Percentiles rank a stretch among this genome's conserved stretches.
Conservation (phyloP, 2,113 vertebrate genomes). For the rabbit (Oryctolagus cuniculus) region mOryCun1.1 NC_091449.1:18001501-18002000, state of each 20-base stretch:
- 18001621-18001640: too few species aligned
- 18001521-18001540: too few species aligned
- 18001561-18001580: too few species aligned
- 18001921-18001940: not conserved
- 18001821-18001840: not conserved
- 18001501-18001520: too few species aligned
- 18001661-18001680: too few species aligned
- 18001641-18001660: too few species aligned
- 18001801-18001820: not conserved
- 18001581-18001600: too few species aligned
- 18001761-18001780: not conserved
- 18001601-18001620: too few species aligned
- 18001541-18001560: too few species aligned
- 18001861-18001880: not conserved
- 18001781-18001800: not conserved
- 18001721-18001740: not conserved
- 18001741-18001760: not conserved
- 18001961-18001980: not conserved
- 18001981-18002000: too few species aligned
- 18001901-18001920: not conserved
- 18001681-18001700: too few species aligned
- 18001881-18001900: not conserved
- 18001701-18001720: too few species aligned
- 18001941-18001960: not conserved
- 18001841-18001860: not conserved